Conservation (phyloP, 2,888 invertebrate species). For the Nasonia oneida region DNA sequence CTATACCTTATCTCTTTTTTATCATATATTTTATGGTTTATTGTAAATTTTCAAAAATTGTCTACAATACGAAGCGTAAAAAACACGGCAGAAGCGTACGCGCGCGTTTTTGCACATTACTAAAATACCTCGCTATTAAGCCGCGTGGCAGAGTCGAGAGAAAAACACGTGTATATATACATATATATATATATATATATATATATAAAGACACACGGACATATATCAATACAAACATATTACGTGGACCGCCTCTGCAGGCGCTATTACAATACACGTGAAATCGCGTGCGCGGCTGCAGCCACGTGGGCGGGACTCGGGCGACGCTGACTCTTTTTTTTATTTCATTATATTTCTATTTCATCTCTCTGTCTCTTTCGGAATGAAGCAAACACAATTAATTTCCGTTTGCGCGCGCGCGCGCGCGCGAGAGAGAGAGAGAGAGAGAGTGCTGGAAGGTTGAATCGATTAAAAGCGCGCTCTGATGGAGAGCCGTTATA, state of each 20-base stretch:
- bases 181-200: too few species aligned
- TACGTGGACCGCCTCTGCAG: slow-evolving; percentile 24
- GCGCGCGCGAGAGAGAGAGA: neutral
- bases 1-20: too few species aligned
- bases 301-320: slow-evolving; percentile 38
- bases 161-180: neutral
- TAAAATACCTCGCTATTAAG: neutral
- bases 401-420: slow-evolving; percentile 28
- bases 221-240: slow-evolving; percentile 27
- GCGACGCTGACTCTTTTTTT: slow-evolving; percentile 19
- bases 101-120: neutral
- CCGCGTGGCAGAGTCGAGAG: neutral
- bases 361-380: neutral
- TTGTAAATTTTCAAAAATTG: too few species aligned
- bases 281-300: slow-evolving; percentile 42
- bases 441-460: slow-evolving; percentile 29
- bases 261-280: slow-evolving; percentile 9
- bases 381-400: slow-evolving; percentile 56
- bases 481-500: slow-evolving; percentile 6
- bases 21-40: too few species aligned
- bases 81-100: neutral
- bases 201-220: too few species aligned
- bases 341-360: slow-evolving; percentile 17
- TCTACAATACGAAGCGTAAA: neutral
- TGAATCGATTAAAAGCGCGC: slow-evolving; percentile 43